Evolutionary conservation across 2,797 vertebrate species (phyloP).

Genomic region (Phalanger gymnotis): DNA sequence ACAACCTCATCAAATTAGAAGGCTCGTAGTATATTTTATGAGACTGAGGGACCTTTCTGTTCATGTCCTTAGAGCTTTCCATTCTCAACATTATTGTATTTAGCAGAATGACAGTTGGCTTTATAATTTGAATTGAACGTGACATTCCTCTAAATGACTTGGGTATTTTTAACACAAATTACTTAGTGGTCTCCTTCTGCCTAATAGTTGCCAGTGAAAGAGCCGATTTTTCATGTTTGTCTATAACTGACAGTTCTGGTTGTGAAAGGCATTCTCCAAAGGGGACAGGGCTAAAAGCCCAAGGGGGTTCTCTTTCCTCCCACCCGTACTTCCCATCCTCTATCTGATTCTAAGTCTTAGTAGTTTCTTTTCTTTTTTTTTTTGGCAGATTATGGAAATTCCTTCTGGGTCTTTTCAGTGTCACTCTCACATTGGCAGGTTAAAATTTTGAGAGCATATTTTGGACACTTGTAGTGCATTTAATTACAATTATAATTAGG

Average conservation of each 20-base stretch:
- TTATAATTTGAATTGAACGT: slow-evolving; percentile 52
- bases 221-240: slow-evolving; percentile 3
- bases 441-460: slow-evolving; percentile 26
- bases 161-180: slow-evolving; percentile 29
- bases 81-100: slow-evolving; percentile 27
- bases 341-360: slow-evolving; percentile 36
- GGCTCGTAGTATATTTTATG: slow-evolving; percentile 12
- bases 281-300: neutral
- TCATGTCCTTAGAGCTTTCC: slow-evolving; percentile 10
- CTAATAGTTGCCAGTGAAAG: slow-evolving; percentile 46
- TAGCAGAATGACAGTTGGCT: slow-evolving; percentile 27
- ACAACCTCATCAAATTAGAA: slow-evolving; percentile 47
- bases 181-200: slow-evolving; percentile 29
- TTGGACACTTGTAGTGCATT: slow-evolving; percentile 12
- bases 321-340: neutral
- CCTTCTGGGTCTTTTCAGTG: slow-evolving; percentile 27
- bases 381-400: neutral
- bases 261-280: slow-evolving; percentile 21
- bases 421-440: slow-evolving; percentile 8
- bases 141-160: slow-evolving; percentile 16
- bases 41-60: neutral
- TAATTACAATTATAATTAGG: slow-evolving; percentile 22
- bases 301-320: slow-evolving; percentile 12
- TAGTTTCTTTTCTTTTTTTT: neutral
- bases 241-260: neutral